phyloP scores from a whole-genome alignment of 2,113 vertebrate genomes.

The Oncorhynchus tshawytscha region DNA sequence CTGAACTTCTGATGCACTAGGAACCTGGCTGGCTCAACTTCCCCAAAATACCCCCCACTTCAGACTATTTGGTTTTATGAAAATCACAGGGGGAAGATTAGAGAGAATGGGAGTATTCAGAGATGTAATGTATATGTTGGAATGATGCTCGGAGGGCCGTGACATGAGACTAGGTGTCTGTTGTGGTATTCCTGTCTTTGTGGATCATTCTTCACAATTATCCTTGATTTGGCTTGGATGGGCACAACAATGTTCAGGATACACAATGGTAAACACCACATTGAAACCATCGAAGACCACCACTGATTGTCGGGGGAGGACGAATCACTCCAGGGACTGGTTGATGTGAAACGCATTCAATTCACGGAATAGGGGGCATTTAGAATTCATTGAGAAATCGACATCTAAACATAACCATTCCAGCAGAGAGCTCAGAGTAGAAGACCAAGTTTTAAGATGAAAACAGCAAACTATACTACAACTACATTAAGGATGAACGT shows the following conservation, averaged over 20 bases:
- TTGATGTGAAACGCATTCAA: slow-evolving; percentile 25
- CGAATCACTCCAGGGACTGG: slow-evolving; percentile 24
- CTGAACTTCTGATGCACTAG: slow-evolving; percentile 22
- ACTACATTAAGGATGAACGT: no score
- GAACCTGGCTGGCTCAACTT: neutral
- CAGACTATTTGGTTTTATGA: slow-evolving; percentile 15
- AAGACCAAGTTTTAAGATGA: no score
- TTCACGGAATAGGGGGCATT: slow-evolving; percentile 17
- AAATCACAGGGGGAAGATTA: slow-evolving; percentile 32
- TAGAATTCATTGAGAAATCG: slow-evolving; percentile 8
- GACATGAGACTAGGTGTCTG: slow-evolving; percentile 42
- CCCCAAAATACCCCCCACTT: neutral
- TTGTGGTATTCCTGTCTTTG: slow-evolving; percentile 37
- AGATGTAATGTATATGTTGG: slow-evolving; percentile 36
- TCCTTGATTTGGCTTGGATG: slow-evolving; percentile 29
- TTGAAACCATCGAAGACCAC: slow-evolving; percentile 30
- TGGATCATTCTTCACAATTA: slow-evolving; percentile 37
- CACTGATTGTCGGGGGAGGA: slow-evolving; percentile 9
- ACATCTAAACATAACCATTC: neutral
- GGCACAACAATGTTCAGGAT: slow-evolving; percentile 29
- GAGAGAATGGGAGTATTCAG: slow-evolving; percentile 21
- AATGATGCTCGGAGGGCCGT: slow-evolving; percentile 22
- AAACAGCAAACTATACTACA: no score
- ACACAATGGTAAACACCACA: slow-evolving; percentile 44
- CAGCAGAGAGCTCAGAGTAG: no score